Conservation (phyloP, 2,888 invertebrate genomes). For the Ormyrus nitidulus region DNA sequence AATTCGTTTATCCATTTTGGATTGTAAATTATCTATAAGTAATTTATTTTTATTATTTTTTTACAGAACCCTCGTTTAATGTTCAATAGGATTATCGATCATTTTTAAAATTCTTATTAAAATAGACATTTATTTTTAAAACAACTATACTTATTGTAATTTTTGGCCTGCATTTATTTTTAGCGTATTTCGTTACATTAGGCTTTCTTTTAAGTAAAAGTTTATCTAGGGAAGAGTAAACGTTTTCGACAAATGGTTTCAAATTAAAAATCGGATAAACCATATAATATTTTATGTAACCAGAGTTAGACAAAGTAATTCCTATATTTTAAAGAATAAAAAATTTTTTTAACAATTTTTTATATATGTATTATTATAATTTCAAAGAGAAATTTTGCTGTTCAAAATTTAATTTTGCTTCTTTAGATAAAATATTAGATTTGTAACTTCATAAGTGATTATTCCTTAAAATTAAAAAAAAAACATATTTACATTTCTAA, state of each 20-base stretch:
- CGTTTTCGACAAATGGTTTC: slow-evolving; percentile 25
- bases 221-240: slow-evolving; percentile 1
- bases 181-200: background rate
- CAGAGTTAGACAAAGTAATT: slow-evolving; percentile 32
- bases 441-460: too few species aligned
- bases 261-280: background rate
- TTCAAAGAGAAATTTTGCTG: background rate
- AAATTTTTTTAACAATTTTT: background rate
- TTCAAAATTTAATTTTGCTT: background rate
- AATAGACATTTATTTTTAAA: slow-evolving; percentile 41
- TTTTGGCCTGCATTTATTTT: slow-evolving; percentile 45
- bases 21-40: slow-evolving; percentile 2
- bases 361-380: background rate
- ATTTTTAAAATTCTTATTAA: slow-evolving; percentile 25
- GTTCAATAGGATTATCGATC: background rate
- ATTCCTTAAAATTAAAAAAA: too few species aligned
- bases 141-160: slow-evolving; percentile 38
- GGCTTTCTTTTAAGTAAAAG: background rate
- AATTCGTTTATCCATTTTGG: background rate
- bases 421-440: background rate
- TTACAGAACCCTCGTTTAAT: background rate
- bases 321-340: background rate
- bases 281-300: background rate
- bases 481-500: too few species aligned
- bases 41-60: slow-evolving; percentile 5